Percentiles rank a stretch among this genome's conserved stretches.
Evolutionary conservation across 2,797 vertebrate species (phyloP).

Genomic region (Pangasius sanitwongsei): DNA sequence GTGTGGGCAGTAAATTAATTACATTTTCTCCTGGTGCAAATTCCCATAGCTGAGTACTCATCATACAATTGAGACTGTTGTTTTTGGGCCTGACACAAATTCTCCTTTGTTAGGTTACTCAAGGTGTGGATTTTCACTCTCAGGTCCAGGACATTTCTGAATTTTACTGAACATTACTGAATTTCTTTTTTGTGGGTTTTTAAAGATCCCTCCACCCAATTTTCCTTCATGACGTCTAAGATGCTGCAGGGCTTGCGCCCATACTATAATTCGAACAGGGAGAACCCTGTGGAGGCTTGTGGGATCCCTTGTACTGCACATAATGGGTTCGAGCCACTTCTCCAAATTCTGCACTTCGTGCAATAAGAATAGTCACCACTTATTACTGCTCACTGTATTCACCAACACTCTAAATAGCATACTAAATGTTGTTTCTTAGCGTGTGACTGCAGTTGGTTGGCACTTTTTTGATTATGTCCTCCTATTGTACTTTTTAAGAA

Average conservation of each 20-base stretch:
- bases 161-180: too few species aligned
- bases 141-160: neutral
- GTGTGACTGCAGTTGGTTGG: neutral
- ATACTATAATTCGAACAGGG: neutral
- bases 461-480: neutral
- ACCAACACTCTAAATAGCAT: neutral
- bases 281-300: neutral
- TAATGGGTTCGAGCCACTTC: too few species aligned
- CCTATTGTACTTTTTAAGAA: neutral
- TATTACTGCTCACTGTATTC: neutral
- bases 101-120: neutral
- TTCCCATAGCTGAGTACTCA: neutral
- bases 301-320: neutral
- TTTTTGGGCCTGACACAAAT: neutral
- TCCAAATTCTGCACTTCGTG: neutral
- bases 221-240: neutral
- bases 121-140: neutral
- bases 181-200: neutral
- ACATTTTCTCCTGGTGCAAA: neutral
- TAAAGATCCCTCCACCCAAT: neutral
- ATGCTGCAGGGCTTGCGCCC: neutral
- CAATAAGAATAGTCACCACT: neutral
- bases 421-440: neutral
- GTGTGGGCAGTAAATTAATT: neutral
- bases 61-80: neutral